Evolutionary conservation across 2,113 vertebrate genomes (phyloP), one percentile per base, ranked within the genome.

Genomic region (Trichechus manatus): DNA sequence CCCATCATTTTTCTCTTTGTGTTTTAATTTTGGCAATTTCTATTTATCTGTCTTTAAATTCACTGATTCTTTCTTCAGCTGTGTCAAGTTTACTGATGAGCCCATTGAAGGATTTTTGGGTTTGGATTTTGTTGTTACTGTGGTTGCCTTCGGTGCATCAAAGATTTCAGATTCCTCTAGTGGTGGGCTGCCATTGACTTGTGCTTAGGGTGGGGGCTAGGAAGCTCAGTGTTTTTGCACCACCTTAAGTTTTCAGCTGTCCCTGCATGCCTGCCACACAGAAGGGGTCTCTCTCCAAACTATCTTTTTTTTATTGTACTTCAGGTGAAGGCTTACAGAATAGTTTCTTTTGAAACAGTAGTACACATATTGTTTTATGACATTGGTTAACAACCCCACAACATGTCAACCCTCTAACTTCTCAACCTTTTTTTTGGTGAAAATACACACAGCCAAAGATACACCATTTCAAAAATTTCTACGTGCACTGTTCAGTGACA

Each of bases 191-290:
- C 63, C 25, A 9, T 68, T 4, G 17, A 19, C 36, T 7, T 19
- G 19, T 2, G 6, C 61, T 15, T 11, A 27, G 53, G 22, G 5
- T 3, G 0, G 9, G 42, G 29, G 15, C 33, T 13, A 6, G 53
- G n/a, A 39, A 36, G 9, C 0, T 4, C 17, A 19, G 22, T 3
- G 17, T 6, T 74, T 14, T 64, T 23, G 14, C 85, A 70, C 64
- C 22, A 19, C 44, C 53, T 63, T 53, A 1, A 47, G 47, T 47
- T 47, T 47, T 47, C 47, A 6, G 13, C 74, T 50, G 64, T 78
- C 92, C 47, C 47, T 47, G 47, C 47, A 7, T 47, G 47, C 33
- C 77, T 17, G 5, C 13, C 25, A 14, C 4, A 9, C 1, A 3
- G 56, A 36, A 36, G 75, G 9, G 47, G n/a, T n/a, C n/a, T n/a